Evolutionary conservation across 2,797 vertebrate species (phyloP), one percentile per base, ranked within the genome.

Genomic region (Dendrocincla fuliginosa): DNA sequence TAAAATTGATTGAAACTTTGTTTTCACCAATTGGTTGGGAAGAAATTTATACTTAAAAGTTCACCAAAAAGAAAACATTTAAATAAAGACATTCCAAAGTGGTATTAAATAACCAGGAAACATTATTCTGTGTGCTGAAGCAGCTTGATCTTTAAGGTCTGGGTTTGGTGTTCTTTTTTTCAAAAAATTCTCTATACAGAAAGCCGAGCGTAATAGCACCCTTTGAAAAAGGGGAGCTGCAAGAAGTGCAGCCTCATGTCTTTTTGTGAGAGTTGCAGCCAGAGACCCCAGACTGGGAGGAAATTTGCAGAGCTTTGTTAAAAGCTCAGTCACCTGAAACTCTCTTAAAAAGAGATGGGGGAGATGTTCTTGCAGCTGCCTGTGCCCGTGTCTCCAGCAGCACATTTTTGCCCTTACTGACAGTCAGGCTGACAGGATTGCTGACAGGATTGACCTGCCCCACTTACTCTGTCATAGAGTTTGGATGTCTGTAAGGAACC

Each of bases 261-360:
- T 92, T 92, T 96, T 87, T 95, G 8, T 85, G 61, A 84, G 65
- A 78, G 20, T 74, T 63, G 27, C 39, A 69, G 69, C 76, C 61
- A 79, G 83, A 91, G 83, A 90, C 67, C 39, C 73, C 37, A 78
- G 44, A 60, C 7, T 28, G 35, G 28, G 73, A 76, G 15, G 50
- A 69, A 77, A 76, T 78, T 59, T 86, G 65, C 65, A 59, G 73
- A 91, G 50, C 16, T 84, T 73, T 91, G 73, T 53, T 91, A 47
- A 73, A 93, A 94, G n/a, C 39, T 83, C 73, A 22, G 76, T 88
- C 82, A 84, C 92, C 87, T 92, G 92, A 89, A 96, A 92, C 53
- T 91, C 64, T 76, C 12, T 16, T 91, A 32, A 57, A 76, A 87
- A 47, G 60, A 77, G 52, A 33, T 77, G 8, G n/a, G 57, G n/a